Evolutionary conservation across 2,888 invertebrate species (phyloP), one percentile per base, ranked within the genome.

Genomic region (Conops quadrifasciatus): DNA sequence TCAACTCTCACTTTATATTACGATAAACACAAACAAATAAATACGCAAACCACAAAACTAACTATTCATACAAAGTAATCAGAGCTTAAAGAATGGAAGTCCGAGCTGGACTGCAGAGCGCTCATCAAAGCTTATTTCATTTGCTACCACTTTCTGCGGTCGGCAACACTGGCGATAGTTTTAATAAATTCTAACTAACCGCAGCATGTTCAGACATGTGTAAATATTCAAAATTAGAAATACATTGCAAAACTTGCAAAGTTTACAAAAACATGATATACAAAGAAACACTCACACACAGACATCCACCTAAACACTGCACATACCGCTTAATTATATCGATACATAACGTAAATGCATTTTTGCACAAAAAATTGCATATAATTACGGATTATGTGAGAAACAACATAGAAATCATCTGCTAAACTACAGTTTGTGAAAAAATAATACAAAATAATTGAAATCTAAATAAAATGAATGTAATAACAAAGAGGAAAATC

Each of bases 381-480:
- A 56, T 21, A 21, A 63, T 26, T 53, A 56, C 15, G 28, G 36
- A 53, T 59, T 47, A 16, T 28, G n/a, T 53, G 26, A 36, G 16
- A 19, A 43, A 11, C 43, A 5, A 45, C 13, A 2, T 19, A 36
- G 11, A 36, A 24, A 15, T 16, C 66, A 53, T 53, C 45, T 58
- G 26, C 49, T 51, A 47, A 59, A 67, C 60, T 36, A 56, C 43
- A 56, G 51, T 19, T 24, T 66, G 36, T 36, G 43, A 66, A 53
- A 66, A 66, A 36, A 66, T 30, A 53, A 15, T 53, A 30, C 21
- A 56, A 16, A 65, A 30, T 65, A 65, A 69, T 58, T 47, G 43
- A 72, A 72, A 69, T 24, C 51, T 26, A 56, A 66, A 66, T 63
- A 72, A 68, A 72, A 72, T 72, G 68, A 72, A 72, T 69, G 65